Conservation (phyloP, 2,888 invertebrate species). For the Itoplectis maculator region DNA sequence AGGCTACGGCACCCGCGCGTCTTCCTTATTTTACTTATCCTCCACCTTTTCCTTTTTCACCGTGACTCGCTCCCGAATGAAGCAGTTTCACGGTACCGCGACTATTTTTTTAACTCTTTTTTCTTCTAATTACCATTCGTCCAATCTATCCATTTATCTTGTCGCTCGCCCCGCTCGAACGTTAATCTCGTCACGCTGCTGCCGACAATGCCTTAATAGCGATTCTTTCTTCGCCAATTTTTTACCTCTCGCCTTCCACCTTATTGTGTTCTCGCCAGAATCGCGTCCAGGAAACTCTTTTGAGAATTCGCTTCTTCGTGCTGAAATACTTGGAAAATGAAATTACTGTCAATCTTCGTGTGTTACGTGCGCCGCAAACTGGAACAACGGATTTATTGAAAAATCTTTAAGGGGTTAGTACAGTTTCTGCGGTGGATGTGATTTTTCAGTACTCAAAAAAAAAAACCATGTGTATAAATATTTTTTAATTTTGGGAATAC, state of each 20-base stretch:
- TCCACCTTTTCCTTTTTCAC: slow-evolving; percentile 25
- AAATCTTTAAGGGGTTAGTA: too few species aligned
- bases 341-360: too few species aligned
- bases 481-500: too few species aligned
- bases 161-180: slow-evolving; percentile 28
- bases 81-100: slow-evolving; percentile 37
- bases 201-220: background rate
- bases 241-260: background rate
- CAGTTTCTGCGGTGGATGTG: too few species aligned
- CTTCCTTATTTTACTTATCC: slow-evolving; percentile 41
- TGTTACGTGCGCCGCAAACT: too few species aligned
- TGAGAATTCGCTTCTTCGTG: too few species aligned
- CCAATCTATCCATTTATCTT: slow-evolving; percentile 37
- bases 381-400: too few species aligned
- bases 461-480: too few species aligned
- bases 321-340: background rate
- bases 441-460: too few species aligned
- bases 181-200: slow-evolving; percentile 29
- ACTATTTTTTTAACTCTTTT: too few species aligned
- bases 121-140: slow-evolving; percentile 36
- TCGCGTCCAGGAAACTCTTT: too few species aligned
- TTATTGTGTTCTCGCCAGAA: background rate
- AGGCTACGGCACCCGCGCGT: slow-evolving; percentile 48
- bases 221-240: background rate
- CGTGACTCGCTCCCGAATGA: slow-evolving; percentile 34